phyloP scores from a whole-genome alignment of 2,888 invertebrate genomes.

The Caenorhabditis uteleia region DNA sequence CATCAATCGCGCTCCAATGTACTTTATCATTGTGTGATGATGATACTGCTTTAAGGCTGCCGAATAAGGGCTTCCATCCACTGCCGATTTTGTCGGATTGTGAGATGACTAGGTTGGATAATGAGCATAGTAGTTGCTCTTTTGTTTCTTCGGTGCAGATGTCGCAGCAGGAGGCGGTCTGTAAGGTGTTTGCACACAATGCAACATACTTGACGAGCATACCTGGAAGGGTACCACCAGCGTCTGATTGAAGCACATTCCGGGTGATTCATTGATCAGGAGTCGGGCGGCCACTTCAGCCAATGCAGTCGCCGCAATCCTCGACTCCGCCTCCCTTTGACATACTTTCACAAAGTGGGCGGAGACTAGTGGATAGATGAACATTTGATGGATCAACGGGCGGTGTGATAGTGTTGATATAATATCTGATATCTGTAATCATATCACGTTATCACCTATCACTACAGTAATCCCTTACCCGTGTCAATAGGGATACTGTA shows the following conservation, averaged over 20 bases:
- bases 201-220: background rate
- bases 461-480: slow-evolving; percentile 15
- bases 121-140: slow-evolving; percentile 87
- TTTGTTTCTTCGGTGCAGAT: slow-evolving; percentile 91
- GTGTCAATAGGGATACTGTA: slow-evolving; percentile 37
- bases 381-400: slow-evolving; percentile 81
- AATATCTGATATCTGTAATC: slow-evolving; percentile 44
- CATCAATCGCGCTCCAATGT: slow-evolving; percentile 76
- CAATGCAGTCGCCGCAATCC: slow-evolving; percentile 42
- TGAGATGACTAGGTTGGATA: slow-evolving; percentile 93
- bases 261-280: slow-evolving; percentile 37
- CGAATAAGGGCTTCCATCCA: slow-evolving; percentile 89
- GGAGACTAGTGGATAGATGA: slow-evolving; percentile 87
- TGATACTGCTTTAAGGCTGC: slow-evolving; percentile 85
- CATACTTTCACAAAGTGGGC: slow-evolving; percentile 89
- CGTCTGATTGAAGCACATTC: slow-evolving; percentile 59
- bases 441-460: background rate
- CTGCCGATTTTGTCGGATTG: slow-evolving; percentile 72
- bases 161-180: slow-evolving; percentile 78
- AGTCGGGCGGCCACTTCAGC: slow-evolving; percentile 46
- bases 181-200: slow-evolving; percentile 1
- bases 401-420: slow-evolving; percentile 52
- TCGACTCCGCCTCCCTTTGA: slow-evolving; percentile 42
- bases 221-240: slow-evolving; percentile 56
- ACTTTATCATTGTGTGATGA: slow-evolving; percentile 50